Evolutionary conservation across 2,888 invertebrate species (phyloP), one percentile per base, ranked within the genome.

Genomic region (Pristionchus japonicus): DNA sequence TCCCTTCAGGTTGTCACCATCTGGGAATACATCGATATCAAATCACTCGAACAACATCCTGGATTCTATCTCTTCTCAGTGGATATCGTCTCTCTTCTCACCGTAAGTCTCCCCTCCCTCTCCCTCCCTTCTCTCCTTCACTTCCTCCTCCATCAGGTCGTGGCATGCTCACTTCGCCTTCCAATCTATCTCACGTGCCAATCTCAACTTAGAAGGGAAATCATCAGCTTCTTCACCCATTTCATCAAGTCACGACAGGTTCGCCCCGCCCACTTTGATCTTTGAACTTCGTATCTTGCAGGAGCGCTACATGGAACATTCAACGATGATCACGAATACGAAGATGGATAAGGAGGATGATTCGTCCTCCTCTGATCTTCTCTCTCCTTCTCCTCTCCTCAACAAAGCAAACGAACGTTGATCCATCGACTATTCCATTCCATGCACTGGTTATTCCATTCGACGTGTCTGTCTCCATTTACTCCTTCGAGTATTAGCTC

Each of bases 131-230:
- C 37, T 93, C 93, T 0, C 90, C 93, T 34, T 52, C 52, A 52
- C 43, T 40, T 20, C 43, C n/a, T 34, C n/a, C n/a, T 40, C 13
- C 17, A 3, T 20, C 74, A 74, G 74, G 74, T 74, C 40, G 83
- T 93, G n/a, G 93, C 92, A 13, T 93, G 93, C n/a, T 91, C 92
- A 1, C 90, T 93, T 34, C 90, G 93, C 23, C 89, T 92, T 37
- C 93, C 93, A 37, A 93, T 93, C 82, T 93, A 93, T 88, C 91
- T 92, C 20, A 91, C 89, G 15, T 93, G 93, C 80, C 92, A 92
- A 67, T 88, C 90, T 15, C 90, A 91, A 27, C 88, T 92, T 31
- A 47, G 82, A 82, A 82, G 49, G 40, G 82, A 82, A n/a, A 52
- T 82, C 47, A 20, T 82, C 82, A 17, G 13, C 23, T 82, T 82